Conservation (phyloP, 2,888 invertebrate species). For the Philereme vetulata region DNA sequence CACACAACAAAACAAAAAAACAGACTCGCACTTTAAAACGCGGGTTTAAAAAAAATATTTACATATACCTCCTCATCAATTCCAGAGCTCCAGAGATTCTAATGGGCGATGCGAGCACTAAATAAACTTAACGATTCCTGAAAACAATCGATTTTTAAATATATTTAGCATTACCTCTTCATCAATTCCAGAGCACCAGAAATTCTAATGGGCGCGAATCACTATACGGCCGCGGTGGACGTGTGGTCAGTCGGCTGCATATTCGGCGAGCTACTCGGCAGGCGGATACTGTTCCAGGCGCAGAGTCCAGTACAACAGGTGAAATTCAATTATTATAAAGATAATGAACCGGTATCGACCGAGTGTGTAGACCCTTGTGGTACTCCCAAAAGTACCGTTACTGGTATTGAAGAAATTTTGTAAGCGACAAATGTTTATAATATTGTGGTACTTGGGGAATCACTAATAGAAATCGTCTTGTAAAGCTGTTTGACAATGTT, state of each 20-base stretch:
- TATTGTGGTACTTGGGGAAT: too few relatives aligned
- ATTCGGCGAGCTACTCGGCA: constrained; percentile 97
- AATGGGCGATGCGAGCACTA: too few relatives aligned
- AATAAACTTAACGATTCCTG: too few relatives aligned
- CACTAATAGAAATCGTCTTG: too few relatives aligned
- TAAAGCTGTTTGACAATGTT: too few relatives aligned
- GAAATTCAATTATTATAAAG: constrained; percentile 2
- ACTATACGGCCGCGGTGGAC: constrained; percentile 98
- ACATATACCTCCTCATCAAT: too few relatives aligned
- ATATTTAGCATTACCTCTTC: not conserved
- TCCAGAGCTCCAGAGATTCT: too few relatives aligned
- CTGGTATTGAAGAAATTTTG: not conserved
- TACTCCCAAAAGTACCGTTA: not conserved
- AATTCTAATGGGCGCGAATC: constrained; percentile 98
- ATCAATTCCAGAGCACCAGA: constrained; percentile 92
- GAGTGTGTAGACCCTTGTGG: constrained; percentile 4
- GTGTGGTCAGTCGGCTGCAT: constrained; percentile 99
- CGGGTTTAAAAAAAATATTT: too few relatives aligned
- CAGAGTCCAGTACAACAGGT: constrained; percentile 98
- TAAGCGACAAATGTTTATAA: too few relatives aligned
- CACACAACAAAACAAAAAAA: too few relatives aligned
- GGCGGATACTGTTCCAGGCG: constrained; percentile 98
- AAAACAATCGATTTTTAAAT: not conserved
- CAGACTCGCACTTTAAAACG: too few relatives aligned
- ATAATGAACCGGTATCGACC: not conserved